A percentile compares a stretch with the other conserved stretches of the same genome.
phyloP scores from a whole-genome alignment of 2,797 vertebrate species.

The Sebastes iracundus region DNA sequence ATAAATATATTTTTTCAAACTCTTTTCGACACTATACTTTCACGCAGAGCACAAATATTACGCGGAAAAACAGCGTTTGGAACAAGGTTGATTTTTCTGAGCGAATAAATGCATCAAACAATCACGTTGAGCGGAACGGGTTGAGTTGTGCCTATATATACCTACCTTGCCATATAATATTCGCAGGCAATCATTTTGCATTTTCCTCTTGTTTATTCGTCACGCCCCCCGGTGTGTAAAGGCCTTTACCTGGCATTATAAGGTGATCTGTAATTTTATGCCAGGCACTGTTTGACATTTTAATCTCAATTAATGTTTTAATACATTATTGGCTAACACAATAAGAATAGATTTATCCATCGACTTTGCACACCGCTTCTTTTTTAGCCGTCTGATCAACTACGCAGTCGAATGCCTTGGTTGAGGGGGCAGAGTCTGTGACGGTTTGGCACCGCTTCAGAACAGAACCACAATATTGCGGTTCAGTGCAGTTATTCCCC shows the following conservation, averaged over 20 bases:
- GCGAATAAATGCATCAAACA: too few relatives aligned
- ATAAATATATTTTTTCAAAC: too few relatives aligned
- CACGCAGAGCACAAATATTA: fast-evolving
- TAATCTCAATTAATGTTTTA: not conserved
- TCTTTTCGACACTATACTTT: too few relatives aligned
- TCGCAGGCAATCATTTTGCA: too few relatives aligned
- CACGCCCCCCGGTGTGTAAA: too few relatives aligned
- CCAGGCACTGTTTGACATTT: not conserved
- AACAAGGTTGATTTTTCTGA: too few relatives aligned
- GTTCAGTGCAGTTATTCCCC: slow-evolving; percentile 29
- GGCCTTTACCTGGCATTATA: not conserved
- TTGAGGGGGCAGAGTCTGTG: not conserved
- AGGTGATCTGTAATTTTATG: not conserved
- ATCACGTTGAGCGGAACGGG: too few relatives aligned
- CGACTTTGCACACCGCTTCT: not conserved
- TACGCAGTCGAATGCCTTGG: not conserved
- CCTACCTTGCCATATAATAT: too few relatives aligned
- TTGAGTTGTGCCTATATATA: fast-evolving
- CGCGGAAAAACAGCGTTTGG: fast-evolving
- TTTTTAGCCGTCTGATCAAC: not conserved
- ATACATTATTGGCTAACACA: not conserved
- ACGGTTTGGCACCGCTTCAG: not conserved
- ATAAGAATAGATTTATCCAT: not conserved
- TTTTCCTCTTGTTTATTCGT: too few relatives aligned
- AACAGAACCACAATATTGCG: slow-evolving; percentile 11